Conservation (phyloP, 2,888 invertebrate genomes). For the Acrobasis suavella region DNA sequence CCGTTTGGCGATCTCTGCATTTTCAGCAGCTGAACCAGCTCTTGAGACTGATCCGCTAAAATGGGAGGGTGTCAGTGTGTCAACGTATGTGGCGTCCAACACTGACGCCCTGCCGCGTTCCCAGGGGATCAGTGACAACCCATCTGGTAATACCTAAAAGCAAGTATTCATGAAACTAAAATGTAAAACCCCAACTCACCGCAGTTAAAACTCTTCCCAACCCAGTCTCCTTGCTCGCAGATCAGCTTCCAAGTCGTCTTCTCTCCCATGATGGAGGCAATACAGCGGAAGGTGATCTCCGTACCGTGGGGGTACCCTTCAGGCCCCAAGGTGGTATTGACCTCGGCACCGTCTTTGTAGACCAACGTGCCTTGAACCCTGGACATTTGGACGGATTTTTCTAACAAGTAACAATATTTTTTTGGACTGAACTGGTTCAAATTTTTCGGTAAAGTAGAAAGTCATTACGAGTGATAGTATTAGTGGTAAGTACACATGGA, state of each 20-base stretch:
- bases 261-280: conserved; percentile 90
- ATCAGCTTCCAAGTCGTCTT: conserved; percentile 92
- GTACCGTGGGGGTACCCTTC: conserved; percentile 90
- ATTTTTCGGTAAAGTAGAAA: background rate
- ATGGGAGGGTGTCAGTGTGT: no score
- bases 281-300: conserved; percentile 92
- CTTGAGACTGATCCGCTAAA: no score
- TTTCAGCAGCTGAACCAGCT: no score
- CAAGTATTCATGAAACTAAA: no score
- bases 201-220: conserved; percentile 90
- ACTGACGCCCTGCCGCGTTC: no score
- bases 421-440: background rate
- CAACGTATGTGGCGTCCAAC: no score
- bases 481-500: no score
- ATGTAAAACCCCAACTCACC: conserved; percentile 76
- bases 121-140: no score
- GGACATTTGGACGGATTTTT: conserved; percentile 25
- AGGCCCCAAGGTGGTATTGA: conserved; percentile 84
- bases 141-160: no score
- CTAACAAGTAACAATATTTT: conserved; percentile 10
- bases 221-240: conserved; percentile 93
- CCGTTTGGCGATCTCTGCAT: no score
- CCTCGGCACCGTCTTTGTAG: conserved; percentile 87
- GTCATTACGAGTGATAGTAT: no score
- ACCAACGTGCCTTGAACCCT: conserved; percentile 90